phyloP scores from a whole-genome alignment of 2,113 vertebrate genomes.

The Ceyx melanurus region DNA sequence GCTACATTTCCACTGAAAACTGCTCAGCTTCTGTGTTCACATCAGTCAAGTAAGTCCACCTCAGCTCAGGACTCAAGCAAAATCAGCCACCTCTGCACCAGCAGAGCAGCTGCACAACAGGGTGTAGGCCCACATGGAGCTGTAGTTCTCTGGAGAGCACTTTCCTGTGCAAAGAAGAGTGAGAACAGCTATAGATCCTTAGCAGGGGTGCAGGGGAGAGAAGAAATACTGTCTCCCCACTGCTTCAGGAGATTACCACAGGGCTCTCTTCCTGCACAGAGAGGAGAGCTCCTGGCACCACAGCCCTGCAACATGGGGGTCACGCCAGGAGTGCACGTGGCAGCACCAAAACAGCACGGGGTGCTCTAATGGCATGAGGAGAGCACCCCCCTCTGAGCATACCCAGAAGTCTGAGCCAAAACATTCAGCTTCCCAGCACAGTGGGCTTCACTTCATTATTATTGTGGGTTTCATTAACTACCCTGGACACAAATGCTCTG shows the following conservation, averaged over 20 bases:
- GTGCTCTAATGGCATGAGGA: accelerated
- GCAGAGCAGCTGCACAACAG: neutral
- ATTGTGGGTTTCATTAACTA: neutral
- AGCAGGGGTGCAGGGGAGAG: neutral
- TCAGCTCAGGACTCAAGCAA: neutral
- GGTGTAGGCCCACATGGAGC: accelerated
- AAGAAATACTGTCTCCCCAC: neutral
- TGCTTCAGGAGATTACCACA: neutral
- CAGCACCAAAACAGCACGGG: neutral
- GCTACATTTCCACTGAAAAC: neutral
- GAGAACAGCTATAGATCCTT: neutral
- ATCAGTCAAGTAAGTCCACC: neutral
- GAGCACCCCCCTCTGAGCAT: neutral
- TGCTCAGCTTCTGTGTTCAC: neutral
- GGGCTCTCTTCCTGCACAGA: accelerated
- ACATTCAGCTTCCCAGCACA: neutral
- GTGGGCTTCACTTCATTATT: accelerated
- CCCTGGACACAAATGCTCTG: accelerated
- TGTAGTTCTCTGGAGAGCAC: neutral
- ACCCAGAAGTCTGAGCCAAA: neutral
- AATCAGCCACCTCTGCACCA: neutral
- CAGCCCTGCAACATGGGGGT: neutral
- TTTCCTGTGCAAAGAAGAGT: neutral
- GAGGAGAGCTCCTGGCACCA: neutral
- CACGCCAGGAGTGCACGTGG: neutral